Base-by-base conservation (phyloP, 1,140 invertebrate species). In the Hesperophylax magnus region DNA sequence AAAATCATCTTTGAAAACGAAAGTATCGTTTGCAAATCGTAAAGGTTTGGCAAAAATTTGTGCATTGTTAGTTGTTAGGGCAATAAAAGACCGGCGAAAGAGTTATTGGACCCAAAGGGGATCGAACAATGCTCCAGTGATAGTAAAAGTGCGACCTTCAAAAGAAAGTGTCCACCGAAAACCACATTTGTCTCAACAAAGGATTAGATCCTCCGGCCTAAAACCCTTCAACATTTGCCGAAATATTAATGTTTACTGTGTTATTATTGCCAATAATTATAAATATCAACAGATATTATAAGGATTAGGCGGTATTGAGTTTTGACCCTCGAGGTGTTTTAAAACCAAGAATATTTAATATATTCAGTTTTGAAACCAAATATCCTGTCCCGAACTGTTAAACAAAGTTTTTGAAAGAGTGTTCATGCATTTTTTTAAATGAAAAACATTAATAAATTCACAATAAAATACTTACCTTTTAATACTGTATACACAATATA, bases 131-230 rank as follows among this genome's bases (percentile, higher is more conserved):
- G 18, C 22, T 15, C 11, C 18, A 77, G 47, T 63, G 61, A 63
- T 63, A 77, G 61, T 77, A 63, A 77, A 63, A 53, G 58, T 65
- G 39, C 31, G 65, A 8, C 77, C 77, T 78, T 78, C 22, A 56
- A 52, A 61, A 27, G 61, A 56, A 27, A 20, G 63, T 31, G 39
- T 52, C 39, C 22, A 11, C 6, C 61, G 34, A 65, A 71, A 78
- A 71, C 77, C 77, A 58, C 52, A 52, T 53, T 78, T 22, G 67
- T 20, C 24, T 47, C 67, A 47, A 52, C 67, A 72, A 72, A 72
- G 69, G 69, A 72, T 72, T 53, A 54, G 15, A 9, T 31, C 8
- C 34, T 6, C 1, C 15, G 39, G 20, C 27, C 5, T 18, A 20
- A 69, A 47, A 69, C 39, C 76, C 34, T 53, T 34, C 31, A 77